Evolutionary conservation across 2,113 vertebrate genomes (phyloP).

Genomic region (Spea bombifrons): DNA sequence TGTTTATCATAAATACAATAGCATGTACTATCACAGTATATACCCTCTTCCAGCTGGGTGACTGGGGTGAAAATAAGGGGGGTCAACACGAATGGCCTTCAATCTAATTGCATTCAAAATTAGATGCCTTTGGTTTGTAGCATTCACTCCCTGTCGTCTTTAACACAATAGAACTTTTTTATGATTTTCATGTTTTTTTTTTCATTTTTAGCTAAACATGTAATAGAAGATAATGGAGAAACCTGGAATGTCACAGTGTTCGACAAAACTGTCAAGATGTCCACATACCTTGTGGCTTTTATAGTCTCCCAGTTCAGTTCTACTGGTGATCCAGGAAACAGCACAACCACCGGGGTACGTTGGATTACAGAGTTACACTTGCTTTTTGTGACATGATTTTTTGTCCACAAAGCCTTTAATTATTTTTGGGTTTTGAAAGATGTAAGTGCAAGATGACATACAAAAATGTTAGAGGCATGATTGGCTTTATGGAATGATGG

Average conservation of each 20-base stretch:
- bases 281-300: constrained; percentile 83
- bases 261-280: constrained; percentile 73
- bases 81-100: too few species aligned
- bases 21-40: too few species aligned
- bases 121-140: too few species aligned
- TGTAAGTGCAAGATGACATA: background rate
- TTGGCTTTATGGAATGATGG: background rate
- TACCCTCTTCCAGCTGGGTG: too few species aligned
- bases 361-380: background rate
- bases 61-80: too few species aligned
- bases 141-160: too few species aligned
- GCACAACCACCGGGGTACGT: background rate
- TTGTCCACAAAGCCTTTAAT: too few species aligned
- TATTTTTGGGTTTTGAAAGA: too few species aligned
- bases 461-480: background rate
- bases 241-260: constrained; percentile 62
- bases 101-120: too few species aligned
- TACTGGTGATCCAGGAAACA: background rate
- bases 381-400: too few species aligned
- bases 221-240: accelerated
- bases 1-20: background rate
- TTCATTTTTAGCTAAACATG: background rate
- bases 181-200: background rate
- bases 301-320: constrained; percentile 68
- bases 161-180: too few species aligned